Percentiles rank a stretch among this genome's conserved stretches.
phyloP scores from a whole-genome alignment of 2,797 vertebrate species.

The Nannoperca obscura region DNA sequence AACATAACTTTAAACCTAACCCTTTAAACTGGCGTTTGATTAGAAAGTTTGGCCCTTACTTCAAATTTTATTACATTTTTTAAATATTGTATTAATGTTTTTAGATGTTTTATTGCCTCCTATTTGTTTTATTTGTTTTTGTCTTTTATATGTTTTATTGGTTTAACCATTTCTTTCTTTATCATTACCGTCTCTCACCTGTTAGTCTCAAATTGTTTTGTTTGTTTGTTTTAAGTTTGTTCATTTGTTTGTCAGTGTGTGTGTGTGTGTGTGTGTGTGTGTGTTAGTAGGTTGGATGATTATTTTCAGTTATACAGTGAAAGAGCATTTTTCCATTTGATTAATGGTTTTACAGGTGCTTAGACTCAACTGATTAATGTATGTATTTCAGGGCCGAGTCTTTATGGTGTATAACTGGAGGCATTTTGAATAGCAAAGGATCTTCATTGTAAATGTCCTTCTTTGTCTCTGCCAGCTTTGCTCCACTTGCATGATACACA shows the following conservation, averaged over 20 bases:
- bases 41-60: not conserved
- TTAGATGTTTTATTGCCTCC: not conserved
- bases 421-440: not conserved
- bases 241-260: not conserved
- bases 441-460: not conserved
- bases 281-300: too few species aligned
- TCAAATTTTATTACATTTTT: not conserved
- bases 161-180: not conserved
- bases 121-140: not conserved
- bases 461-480: constrained; percentile 8
- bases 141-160: not conserved
- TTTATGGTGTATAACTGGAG: not conserved
- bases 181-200: not conserved
- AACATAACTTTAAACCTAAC: not conserved
- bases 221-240: not conserved
- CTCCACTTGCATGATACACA: constrained; percentile 22
- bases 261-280: not conserved
- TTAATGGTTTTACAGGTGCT: not conserved
- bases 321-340: not conserved
- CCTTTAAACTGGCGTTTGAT: not conserved
- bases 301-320: not conserved
- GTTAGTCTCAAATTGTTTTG: not conserved
- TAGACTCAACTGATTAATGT: not conserved
- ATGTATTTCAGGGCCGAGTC: not conserved
- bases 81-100: not conserved